Evolutionary conservation across 2,113 vertebrate species (phyloP), one percentile per base, ranked within the genome.

Genomic region (Macrotus californicus): DNA sequence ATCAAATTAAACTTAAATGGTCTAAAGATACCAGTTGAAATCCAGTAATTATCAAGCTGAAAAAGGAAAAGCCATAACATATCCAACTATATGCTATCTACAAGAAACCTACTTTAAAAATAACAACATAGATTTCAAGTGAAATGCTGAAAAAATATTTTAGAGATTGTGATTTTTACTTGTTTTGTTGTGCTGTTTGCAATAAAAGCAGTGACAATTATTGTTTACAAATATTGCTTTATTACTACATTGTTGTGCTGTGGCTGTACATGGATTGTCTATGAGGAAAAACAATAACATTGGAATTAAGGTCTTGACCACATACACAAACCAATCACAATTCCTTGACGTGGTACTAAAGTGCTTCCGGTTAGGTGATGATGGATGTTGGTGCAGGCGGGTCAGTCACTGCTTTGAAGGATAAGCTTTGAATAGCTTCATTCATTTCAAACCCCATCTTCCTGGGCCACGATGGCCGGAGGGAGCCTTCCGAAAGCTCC

Each of bases 401-500:
- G 52, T 84, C 72, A 91, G 59, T 73, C n/a, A 34, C 16, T 70
- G 69, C 39, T 87, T 92, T 88, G 54, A 85, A 95, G 48, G 56
- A 70, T 70, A 82, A 93, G 12, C 26, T 77, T 54, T 54, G 46
- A 85, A 93, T 50, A 69, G 52, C 92, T 92, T 64, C 22, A 92
- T 94, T 97, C 75, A 56, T 93, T 94, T 93, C 91, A 94, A 96
- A 56, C 41, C 67, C 39, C 70, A 39, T 93, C 61, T 96, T 98
- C 98, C 54, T 98, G 98, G 54, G 97, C 98, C 84, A 98, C 96
- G 61, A 98, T 98, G 6, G 98, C 97, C 85, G 98, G 48, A 82
- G 98, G 98, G 87, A 98, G 89, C 29, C 93, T 89, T 67, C 96
- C 97, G 96, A 98, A 99, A 92, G 98, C 98, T 43, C 98, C 98